phyloP scores from a whole-genome alignment of 2,113 vertebrate genomes.

The Sorex fumeus region DNA sequence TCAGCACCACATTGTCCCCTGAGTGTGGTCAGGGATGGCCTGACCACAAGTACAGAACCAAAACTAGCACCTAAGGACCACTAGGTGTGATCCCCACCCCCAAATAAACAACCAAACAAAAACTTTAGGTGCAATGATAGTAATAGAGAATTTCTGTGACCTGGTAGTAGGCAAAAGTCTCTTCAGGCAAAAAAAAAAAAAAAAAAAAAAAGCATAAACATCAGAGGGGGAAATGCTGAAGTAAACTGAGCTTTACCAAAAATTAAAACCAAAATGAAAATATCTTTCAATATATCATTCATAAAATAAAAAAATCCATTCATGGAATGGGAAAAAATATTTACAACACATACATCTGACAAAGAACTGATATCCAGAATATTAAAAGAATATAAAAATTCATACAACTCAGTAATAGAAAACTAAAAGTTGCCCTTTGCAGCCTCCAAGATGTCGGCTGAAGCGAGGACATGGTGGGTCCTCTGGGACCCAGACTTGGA shows the following conservation, averaged over 20 bases:
- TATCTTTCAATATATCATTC: not conserved
- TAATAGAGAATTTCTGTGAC: not conserved
- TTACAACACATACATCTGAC: not conserved
- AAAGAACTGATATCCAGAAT: slow-evolving; percentile 14
- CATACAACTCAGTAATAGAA: slow-evolving; percentile 32
- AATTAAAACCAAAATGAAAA: slow-evolving; percentile 43
- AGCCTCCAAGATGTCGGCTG: too few relatives aligned
- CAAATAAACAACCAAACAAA: not conserved
- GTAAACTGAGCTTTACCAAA: not conserved
- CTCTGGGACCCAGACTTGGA: too few relatives aligned
- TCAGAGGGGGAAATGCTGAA: not conserved
- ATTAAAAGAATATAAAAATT: slow-evolving; percentile 13
- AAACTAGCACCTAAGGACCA: too few relatives aligned
- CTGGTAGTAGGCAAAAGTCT: not conserved
- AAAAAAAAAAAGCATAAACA: slow-evolving; percentile 22
- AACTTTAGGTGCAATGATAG: not conserved
- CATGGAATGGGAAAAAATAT: slow-evolving; percentile 6
- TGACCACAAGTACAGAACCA: too few relatives aligned
- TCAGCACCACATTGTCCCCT: too few relatives aligned
- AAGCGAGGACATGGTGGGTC: too few relatives aligned
- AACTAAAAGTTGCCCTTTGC: not conserved
- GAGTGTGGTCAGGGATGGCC: too few relatives aligned
- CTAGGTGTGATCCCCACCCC: too few relatives aligned
- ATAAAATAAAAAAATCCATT: slow-evolving; percentile 26
- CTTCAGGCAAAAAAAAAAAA: slow-evolving; percentile 13